These are phyloP conservation scores for Streptopelia turtur DNA, from an alignment of 2,797 vertebrate species.

Conservation along the genomic window DNA sequence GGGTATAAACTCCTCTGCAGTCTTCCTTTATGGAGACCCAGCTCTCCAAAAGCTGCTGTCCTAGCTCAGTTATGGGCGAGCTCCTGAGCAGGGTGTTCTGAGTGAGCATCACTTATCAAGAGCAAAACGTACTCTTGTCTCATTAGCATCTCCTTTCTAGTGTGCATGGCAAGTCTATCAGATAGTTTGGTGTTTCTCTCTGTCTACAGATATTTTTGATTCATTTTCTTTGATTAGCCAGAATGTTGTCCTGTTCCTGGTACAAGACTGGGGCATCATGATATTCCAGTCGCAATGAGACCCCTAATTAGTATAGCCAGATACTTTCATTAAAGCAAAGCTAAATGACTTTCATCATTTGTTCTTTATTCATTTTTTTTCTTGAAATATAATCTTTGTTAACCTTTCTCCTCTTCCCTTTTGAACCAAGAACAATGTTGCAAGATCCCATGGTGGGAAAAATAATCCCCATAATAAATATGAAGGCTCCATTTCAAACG, in stretches of 20 bases:
- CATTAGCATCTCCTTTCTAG: not conserved
- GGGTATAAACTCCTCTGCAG: not conserved
- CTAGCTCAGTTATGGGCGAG: not conserved
- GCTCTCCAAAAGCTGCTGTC: not conserved
- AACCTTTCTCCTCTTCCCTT: slow-evolving; percentile 9
- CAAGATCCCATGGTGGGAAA: not conserved
- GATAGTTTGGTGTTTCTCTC: not conserved
- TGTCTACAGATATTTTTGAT: not conserved
- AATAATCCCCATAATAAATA: slow-evolving; percentile 35
- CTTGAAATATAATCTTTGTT: not conserved
- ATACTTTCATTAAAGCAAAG: slow-evolving; percentile 10
- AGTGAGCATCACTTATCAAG: not conserved
- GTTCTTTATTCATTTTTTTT: not conserved
- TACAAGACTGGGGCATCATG: not conserved
- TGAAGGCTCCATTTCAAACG: slow-evolving; percentile 25
- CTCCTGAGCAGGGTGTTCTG: not conserved
- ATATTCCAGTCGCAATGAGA: not conserved
- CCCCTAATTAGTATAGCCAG: not conserved
- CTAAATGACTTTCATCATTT: not conserved
- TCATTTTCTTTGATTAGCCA: not conserved
- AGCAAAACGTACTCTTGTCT: not conserved
- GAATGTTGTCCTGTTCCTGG: not conserved
- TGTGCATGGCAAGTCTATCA: fast-evolving
- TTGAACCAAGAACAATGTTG: slow-evolving; percentile 27
- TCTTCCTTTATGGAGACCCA: not conserved